Base-by-base conservation (phyloP, 2,888 invertebrate species). In the Platerodrilus igneus region DNA sequence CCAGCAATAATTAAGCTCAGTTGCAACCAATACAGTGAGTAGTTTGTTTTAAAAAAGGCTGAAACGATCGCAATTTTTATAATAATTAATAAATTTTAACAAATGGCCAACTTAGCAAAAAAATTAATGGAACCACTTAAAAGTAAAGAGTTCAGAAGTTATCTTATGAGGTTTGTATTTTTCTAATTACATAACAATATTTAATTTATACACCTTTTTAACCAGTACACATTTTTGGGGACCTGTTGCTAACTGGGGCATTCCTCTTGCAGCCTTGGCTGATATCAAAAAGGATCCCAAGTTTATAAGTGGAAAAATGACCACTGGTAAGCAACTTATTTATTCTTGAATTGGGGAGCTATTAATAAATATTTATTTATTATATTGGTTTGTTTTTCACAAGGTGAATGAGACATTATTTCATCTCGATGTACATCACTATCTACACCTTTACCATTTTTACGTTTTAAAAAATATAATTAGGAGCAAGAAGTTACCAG, bases 181-280 rank as follows among this genome's bases (percentile, higher is more conserved):
- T n/a, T n/a, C n/a, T n/a, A n/a, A n/a, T n/a, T n/a, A n/a, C n/a
- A n/a, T n/a, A n/a, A n/a, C n/a, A n/a, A n/a, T n/a, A n/a, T 18
- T 18, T 13, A 19, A 10, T 2, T 14, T 18, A 23, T n/a, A 17
- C 7, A 15, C 18, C 2, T 17, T 15, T n/a, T 10, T 26, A 10
- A 4, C 7, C 67, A 91, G 91, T 71, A 90, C 91, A 47, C 96
- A 97, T 72, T 97, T 97, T 70, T 97, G 96, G 96, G 96, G 96
- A 28, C 96, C 96, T 36, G 81, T 96, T 27, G 97, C 97, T 13
- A 99, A 99, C 69, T 99, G 99, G 99, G 95, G 93, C 4, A 90
- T 99, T 58, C 99, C 99, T 2, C 66, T 99, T 48, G 99, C 99
- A 35, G 97, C 97, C 4, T 75, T 99, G 36, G 85, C 92, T 37